Evolutionary conservation across 2,113 vertebrate species (phyloP).

Genomic region (Python bivittatus): DNA sequence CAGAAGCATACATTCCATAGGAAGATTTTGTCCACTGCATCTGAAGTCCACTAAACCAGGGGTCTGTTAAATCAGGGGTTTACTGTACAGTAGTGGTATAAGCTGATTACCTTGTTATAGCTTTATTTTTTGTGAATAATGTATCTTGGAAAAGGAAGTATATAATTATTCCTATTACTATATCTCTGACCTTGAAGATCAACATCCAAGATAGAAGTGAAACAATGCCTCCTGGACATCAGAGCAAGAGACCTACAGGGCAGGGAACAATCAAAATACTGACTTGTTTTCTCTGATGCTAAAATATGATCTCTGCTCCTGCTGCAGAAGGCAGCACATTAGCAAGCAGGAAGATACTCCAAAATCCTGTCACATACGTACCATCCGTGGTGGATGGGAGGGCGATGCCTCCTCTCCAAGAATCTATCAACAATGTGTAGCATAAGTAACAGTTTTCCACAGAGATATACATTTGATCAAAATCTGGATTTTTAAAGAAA

Average conservation of each 20-base stretch:
- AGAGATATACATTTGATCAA: not conserved
- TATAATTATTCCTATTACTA: not conserved
- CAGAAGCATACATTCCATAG: not conserved
- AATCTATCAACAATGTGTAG: too few relatives aligned
- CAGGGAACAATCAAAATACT: constrained; percentile 4
- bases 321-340: not conserved
- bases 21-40: not conserved
- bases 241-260: not conserved
- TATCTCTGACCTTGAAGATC: not conserved
- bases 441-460: not conserved
- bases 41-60: not conserved
- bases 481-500: not conserved
- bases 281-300: not conserved
- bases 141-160: not conserved
- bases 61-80: not conserved
- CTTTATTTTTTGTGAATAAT: not conserved
- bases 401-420: not conserved
- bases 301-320: not conserved
- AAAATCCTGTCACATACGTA: not conserved
- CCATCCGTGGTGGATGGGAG: not conserved
- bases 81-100: not conserved
- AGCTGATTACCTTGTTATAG: not conserved
- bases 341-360: not conserved
- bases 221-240: constrained; percentile 9
- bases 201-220: not conserved